Evolutionary conservation across 2,113 vertebrate species (phyloP).

Genomic region (Eublepharis macularius): DNA sequence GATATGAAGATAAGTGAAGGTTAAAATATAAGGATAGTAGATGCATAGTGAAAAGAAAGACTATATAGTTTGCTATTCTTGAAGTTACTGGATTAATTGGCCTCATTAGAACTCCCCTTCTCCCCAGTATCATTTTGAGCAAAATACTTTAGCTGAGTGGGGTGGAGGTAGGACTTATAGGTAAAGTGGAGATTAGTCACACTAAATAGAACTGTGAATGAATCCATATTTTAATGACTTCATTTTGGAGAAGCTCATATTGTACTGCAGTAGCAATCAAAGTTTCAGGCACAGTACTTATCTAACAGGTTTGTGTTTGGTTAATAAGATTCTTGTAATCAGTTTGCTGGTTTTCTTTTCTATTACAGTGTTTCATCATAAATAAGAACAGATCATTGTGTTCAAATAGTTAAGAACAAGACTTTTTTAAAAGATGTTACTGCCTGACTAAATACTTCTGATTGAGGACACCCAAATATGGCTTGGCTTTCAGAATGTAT

Average conservation of each 20-base stretch:
- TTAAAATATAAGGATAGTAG: background rate
- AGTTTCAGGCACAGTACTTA: background rate
- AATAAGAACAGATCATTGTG: background rate
- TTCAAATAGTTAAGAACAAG: background rate
- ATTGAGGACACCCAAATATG: background rate
- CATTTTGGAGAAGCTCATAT: no score
- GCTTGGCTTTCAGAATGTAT: background rate
- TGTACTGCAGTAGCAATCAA: no score
- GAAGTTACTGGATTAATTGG: background rate
- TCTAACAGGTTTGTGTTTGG: background rate
- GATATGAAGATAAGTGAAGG: background rate
- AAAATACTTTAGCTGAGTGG: background rate
- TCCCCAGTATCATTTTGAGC: background rate
- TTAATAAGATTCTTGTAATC: background rate
- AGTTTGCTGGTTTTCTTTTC: background rate
- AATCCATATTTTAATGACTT: background rate
- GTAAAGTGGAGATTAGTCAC: conserved; percentile 26
- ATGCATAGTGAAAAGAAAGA: background rate
- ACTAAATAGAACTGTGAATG: conserved; percentile 67
- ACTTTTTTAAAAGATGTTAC: background rate
- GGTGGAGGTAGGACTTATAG: background rate
- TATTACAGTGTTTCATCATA: background rate
- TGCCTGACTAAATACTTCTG: no score
- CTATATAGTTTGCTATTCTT: background rate
- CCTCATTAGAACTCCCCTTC: background rate